These are phyloP conservation scores for Bradynema listronoti DNA, from an alignment of 1,140 invertebrate genomes.

Conservation along the genomic window DNA sequence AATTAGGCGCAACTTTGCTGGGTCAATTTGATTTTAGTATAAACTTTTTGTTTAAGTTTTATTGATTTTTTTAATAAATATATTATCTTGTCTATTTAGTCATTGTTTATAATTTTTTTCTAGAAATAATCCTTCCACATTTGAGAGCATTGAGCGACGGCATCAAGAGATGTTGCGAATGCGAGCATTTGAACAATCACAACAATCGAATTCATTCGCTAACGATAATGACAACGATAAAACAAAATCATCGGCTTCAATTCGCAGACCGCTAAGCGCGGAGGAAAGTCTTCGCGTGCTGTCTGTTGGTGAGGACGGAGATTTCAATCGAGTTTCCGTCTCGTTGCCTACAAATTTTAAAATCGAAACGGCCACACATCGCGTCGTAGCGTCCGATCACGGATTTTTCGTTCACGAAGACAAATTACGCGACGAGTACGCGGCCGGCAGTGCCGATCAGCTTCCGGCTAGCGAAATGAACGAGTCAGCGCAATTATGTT, in stretches of 20 bases:
- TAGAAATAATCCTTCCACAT: too few species aligned
- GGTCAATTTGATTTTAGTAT: too few species aligned
- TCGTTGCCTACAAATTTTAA: background rate
- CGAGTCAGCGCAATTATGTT: conserved; percentile 16
- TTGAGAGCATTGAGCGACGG: too few species aligned
- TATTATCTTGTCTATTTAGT: too few species aligned
- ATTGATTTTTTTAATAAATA: too few species aligned
- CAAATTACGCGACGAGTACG: conserved; percentile 35
- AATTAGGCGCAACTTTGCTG: background rate
- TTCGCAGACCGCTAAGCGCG: background rate
- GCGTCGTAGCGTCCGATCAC: conserved; percentile 10
- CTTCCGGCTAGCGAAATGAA: conserved; percentile 37
- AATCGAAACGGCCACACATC: background rate
- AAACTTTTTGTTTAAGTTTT: too few species aligned
- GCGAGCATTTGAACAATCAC: too few species aligned
- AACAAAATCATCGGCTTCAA: background rate
- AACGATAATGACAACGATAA: conserved; percentile 2
- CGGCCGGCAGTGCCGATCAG: conserved; percentile 18
- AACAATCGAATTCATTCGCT: background rate
- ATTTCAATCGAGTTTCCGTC: background rate
- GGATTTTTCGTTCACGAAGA: conserved; percentile 33
- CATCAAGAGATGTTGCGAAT: too few species aligned
- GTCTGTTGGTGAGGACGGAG: background rate
- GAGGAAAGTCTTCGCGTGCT: background rate
- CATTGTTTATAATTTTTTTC: too few species aligned